Evolutionary conservation across 2,888 invertebrate species (phyloP).

Genomic region (Lampropteryx suffumata): DNA sequence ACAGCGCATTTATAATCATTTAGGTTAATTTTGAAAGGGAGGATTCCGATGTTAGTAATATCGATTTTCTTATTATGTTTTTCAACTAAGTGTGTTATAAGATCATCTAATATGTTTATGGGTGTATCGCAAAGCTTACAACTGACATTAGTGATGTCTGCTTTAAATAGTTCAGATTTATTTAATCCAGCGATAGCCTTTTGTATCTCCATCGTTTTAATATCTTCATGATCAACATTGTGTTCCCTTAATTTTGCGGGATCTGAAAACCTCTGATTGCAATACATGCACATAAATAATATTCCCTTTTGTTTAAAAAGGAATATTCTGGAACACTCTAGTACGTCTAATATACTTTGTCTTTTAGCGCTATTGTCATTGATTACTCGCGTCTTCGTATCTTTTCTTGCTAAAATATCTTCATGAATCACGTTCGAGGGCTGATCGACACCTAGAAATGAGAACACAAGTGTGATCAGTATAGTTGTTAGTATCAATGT

Average conservation of each 20-base stretch:
- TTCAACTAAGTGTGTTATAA: conserved; percentile 42
- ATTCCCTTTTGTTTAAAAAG: conserved; percentile 69
- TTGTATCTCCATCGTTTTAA: conserved; percentile 46
- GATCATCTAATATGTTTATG: conserved; percentile 43
- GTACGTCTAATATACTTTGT: conserved; percentile 50
- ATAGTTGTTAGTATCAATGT: too few relatives aligned
- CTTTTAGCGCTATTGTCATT: conserved; percentile 28
- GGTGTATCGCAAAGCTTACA: conserved; percentile 61
- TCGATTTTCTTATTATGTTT: conserved; percentile 47
- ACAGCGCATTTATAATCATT: conserved; percentile 8
- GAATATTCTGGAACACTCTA: conserved; percentile 63
- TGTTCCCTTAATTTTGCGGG: conserved; percentile 57
- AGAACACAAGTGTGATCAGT: conserved; percentile 47
- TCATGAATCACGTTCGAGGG: conserved; percentile 26
- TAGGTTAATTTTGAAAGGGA: conserved; percentile 17
- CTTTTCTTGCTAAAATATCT: conserved; percentile 19
- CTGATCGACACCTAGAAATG: conserved; percentile 62
- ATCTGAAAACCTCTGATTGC: conserved; percentile 59
- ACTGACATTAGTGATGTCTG: conserved; percentile 59
- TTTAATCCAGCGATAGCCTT: conserved; percentile 37
- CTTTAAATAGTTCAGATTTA: conserved; percentile 66
- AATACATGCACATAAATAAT: conserved; percentile 66
- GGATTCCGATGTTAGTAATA: conserved; percentile 7
- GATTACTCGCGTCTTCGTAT: conserved; percentile 12
- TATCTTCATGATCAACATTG: conserved; percentile 42